phyloP scores from a whole-genome alignment of 2,113 vertebrate genomes.

The Micronycteris hirsuta region DNA sequence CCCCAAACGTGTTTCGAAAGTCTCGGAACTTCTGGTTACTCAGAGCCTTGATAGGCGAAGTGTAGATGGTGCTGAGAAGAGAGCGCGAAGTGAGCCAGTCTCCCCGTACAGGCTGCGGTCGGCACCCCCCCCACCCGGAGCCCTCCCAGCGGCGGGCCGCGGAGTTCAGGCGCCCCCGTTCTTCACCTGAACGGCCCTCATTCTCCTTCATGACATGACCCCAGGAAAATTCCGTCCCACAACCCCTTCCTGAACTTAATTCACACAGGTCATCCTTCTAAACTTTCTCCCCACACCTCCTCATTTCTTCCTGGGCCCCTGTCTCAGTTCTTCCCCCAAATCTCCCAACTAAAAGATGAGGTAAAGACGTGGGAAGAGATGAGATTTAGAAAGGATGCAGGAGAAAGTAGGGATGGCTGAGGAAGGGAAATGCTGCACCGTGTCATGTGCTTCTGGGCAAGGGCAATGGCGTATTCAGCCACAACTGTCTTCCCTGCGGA shows the following conservation, averaged over 20 bases:
- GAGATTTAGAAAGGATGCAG: neutral
- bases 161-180: neutral
- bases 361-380: rapidly evolving
- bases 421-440: constrained; percentile 76
- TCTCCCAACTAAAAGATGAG: neutral
- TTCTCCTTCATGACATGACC: neutral
- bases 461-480: constrained; percentile 92
- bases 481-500: constrained; percentile 94
- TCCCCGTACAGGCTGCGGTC: neutral
- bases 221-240: neutral
- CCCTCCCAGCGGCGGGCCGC: neutral
- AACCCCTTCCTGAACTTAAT: neutral
- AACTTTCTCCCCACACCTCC: neutral
- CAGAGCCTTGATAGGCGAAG: constrained; percentile 93
- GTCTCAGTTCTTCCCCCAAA: neutral
- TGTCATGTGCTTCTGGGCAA: constrained; percentile 95
- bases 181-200: neutral
- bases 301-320: neutral
- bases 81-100: neutral
- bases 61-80: constrained; percentile 88
- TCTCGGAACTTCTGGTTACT: constrained; percentile 97
- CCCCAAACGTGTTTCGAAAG: constrained; percentile 91
- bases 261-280: neutral
- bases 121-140: neutral
- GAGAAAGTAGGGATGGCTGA: neutral